These are phyloP conservation scores for Orchesella cincta DNA, from an alignment of 1,140 invertebrate species.

Conservation along the genomic window DNA sequence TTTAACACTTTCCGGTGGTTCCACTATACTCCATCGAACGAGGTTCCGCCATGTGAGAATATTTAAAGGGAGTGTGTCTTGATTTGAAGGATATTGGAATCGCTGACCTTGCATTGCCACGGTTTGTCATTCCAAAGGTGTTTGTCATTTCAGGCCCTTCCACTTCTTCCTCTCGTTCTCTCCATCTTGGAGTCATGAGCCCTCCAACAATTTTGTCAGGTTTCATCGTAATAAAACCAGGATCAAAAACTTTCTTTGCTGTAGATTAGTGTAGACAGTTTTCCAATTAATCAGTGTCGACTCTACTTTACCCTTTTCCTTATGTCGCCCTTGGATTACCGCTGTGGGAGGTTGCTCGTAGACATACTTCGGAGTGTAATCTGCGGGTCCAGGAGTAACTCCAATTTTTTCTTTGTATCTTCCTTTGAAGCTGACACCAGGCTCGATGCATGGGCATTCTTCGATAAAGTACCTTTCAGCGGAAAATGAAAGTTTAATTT, in stretches of 20 bases:
- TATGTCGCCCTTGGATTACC: slow-evolving; percentile 20
- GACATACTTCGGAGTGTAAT: slow-evolving; percentile 16
- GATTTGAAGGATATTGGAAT: slow-evolving; percentile 28
- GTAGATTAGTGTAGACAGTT: not conserved
- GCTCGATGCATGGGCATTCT: not conserved
- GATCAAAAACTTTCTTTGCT: not conserved
- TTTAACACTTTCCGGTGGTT: too few species aligned
- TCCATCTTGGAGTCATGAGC: not conserved
- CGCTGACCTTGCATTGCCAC: not conserved
- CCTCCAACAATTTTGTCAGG: not conserved
- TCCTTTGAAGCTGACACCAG: not conserved
- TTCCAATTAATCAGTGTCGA: not conserved
- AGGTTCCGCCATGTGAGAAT: not conserved
- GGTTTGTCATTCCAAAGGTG: slow-evolving; percentile 21
- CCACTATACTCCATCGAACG: not conserved
- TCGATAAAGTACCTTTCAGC: too few species aligned
- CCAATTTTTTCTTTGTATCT: not conserved
- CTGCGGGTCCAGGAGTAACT: slow-evolving; percentile 28
- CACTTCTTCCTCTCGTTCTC: not conserved
- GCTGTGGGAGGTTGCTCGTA: not conserved
- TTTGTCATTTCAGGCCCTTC: not conserved
- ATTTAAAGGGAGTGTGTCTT: slow-evolving; percentile 15
- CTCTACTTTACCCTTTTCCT: not conserved
- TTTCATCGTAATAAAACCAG: not conserved
- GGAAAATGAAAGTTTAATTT: too few species aligned